Percentiles rank a stretch among this genome's conserved stretches.
Evolutionary conservation across 2,888 invertebrate genomes (phyloP).

Genomic region (Chironomus riparius): DNA sequence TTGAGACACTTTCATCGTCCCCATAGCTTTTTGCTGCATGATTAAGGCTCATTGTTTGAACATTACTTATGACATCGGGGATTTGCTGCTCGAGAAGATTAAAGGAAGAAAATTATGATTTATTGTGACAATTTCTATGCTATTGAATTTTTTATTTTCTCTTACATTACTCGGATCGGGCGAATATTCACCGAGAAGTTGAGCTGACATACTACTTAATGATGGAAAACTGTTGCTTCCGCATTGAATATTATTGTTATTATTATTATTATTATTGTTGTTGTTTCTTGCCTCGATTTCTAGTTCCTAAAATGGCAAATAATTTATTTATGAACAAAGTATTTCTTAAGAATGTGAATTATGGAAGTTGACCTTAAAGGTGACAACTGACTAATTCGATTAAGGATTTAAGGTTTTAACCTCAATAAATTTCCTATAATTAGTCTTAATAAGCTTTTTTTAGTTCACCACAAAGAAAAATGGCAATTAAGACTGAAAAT

Average conservation of each 20-base stretch:
- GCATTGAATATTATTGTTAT: constrained; percentile 48
- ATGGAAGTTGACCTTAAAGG: too few species aligned
- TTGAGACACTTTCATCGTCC: constrained; percentile 50
- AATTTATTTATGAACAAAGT: not conserved
- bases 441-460: constrained; percentile 1
- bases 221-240: not conserved
- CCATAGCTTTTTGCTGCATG: constrained; percentile 55
- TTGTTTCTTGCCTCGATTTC: constrained; percentile 58
- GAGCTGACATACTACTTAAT: not conserved
- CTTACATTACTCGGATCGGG: not conserved
- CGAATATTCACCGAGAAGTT: not conserved
- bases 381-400: too few species aligned
- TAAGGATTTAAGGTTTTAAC: too few species aligned
- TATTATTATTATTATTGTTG: constrained; percentile 32
- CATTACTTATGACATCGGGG: constrained; percentile 50
- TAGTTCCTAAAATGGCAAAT: constrained; percentile 50
- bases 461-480: not conserved
- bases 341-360: not conserved
- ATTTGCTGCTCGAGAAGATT: constrained; percentile 38
- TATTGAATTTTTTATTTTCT: not conserved
- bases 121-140: not conserved
- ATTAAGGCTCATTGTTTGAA: constrained; percentile 47
- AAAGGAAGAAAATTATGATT: not conserved
- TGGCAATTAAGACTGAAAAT: not conserved
- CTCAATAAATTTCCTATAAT: too few species aligned